Base-by-base conservation (phyloP, 2,888 invertebrate genomes). In the Ormyrus labotus region DNA sequence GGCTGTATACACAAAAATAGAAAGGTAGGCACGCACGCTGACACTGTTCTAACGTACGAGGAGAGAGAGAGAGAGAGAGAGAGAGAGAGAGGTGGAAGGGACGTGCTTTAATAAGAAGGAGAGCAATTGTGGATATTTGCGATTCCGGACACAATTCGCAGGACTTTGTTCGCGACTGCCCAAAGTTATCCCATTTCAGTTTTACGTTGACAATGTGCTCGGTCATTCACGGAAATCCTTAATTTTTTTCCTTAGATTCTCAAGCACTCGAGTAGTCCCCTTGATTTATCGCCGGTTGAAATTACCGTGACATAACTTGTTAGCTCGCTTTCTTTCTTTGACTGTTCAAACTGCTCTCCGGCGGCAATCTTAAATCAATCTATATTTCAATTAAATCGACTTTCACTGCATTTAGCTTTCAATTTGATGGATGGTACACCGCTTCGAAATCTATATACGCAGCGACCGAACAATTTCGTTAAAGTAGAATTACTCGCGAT, bases 121-220 rank as follows among this genome's bases (percentile, higher is more conserved):
- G 45, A 64, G 65, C 58, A 57, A 73, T 73, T 61, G 57, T 13
- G 57, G 70, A 51, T 61, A 70, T 51, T 78, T 71, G 71, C 60
- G 50, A 77, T 64, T 77, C 77, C 6, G 45, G 45, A 45, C 58
- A 65, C 58, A 78, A 51, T 69, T 61, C 48, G 47, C 19, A 10
- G 34, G 11, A 10, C n/a, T 13, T 13, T n/a, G 34, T 1, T 34
- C 34, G 10, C 55, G 13, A 45, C 13, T 72, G 34, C 13, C 8
- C 6, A 50, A 72, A 78, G 67, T 78, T 67, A 72, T 73, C 68
- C 78, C 68, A 78, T 73, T 67, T 13, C n/a, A 72, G n/a, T 71
- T 67, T 78, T 65, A 72, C 53, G 48, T 53, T 64, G 69, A 69
- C 69, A 53, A 10, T 63, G 10, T 34, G 9, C 57, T 69, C 19